Conservation (phyloP, 2,113 vertebrate genomes). For the Mesoclemmys tuberculata region DNA sequence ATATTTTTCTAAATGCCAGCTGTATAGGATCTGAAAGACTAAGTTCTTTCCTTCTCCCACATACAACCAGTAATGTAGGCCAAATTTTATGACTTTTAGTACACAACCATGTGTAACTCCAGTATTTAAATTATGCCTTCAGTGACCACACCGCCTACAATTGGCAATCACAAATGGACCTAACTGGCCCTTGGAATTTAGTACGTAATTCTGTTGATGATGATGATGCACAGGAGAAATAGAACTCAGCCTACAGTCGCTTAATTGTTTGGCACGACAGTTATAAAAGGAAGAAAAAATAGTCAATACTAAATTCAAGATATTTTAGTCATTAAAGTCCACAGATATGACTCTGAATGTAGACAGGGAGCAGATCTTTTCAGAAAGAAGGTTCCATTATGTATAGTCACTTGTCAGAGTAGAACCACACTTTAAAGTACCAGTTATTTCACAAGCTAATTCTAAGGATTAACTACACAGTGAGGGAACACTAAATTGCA, state of each 20-base stretch:
- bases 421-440: slow-evolving; percentile 34
- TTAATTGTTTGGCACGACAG: background rate
- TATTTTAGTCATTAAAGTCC: background rate
- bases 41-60: slow-evolving; percentile 18
- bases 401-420: slow-evolving; percentile 27
- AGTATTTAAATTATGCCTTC: background rate
- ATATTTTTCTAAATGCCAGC: slow-evolving; percentile 36
- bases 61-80: background rate
- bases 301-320: rapidly evolving
- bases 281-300: background rate
- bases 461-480: slow-evolving; percentile 47
- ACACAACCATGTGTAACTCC: background rate
- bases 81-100: background rate
- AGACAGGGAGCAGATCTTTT: slow-evolving; percentile 3
- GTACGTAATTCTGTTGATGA: background rate
- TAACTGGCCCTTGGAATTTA: background rate
- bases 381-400: slow-evolving; percentile 25
- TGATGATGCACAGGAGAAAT: background rate
- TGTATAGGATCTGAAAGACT: background rate
- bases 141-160: background rate
- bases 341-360: slow-evolving; percentile 4
- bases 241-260: background rate
- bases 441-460: slow-evolving; percentile 54
- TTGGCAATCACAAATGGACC: background rate
- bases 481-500: slow-evolving; percentile 40